These are phyloP conservation scores for Mimumesa dahlbomi DNA, from an alignment of 2,888 invertebrate genomes.

Conservation along the genomic window DNA sequence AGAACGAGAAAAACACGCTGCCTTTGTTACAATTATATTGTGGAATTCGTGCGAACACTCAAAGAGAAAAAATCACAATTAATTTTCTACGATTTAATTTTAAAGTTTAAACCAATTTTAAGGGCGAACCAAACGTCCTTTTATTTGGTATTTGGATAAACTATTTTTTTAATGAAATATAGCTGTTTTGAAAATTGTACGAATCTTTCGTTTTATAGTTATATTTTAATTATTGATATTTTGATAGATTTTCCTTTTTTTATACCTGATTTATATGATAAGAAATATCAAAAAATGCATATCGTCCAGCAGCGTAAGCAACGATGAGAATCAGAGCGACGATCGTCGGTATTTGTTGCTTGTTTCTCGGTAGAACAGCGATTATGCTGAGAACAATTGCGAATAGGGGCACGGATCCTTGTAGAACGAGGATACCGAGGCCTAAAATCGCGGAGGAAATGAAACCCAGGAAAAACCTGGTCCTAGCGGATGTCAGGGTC, in stretches of 20 bases:
- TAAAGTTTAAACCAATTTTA: too few species aligned
- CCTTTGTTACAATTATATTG: too few species aligned
- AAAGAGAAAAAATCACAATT: too few species aligned
- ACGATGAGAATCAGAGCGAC: constrained; percentile 66
- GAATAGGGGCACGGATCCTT: constrained; percentile 87
- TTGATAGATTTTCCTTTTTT: too few species aligned
- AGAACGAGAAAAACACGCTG: neutral
- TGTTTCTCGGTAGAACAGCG: constrained; percentile 82
- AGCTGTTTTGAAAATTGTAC: too few species aligned
- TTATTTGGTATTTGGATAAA: too few species aligned
- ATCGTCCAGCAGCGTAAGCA: constrained; percentile 62
- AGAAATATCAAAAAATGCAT: constrained; percentile 56
- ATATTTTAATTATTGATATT: too few species aligned
- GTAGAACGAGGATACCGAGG: constrained; percentile 83
- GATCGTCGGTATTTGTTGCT: constrained; percentile 64
- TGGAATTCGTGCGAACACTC: too few species aligned
- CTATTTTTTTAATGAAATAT: too few species aligned
- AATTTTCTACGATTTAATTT: too few species aligned
- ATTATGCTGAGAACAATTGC: constrained; percentile 86
- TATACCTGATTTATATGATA: constrained; percentile 60
- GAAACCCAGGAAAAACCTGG: constrained; percentile 80
- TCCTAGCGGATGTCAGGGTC: constrained; percentile 64
- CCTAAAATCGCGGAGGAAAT: constrained; percentile 84
- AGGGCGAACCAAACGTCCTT: too few species aligned
- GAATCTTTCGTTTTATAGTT: too few species aligned